phyloP scores from a whole-genome alignment of 1,140 invertebrate genomes.

The Formica selysi region DNA sequence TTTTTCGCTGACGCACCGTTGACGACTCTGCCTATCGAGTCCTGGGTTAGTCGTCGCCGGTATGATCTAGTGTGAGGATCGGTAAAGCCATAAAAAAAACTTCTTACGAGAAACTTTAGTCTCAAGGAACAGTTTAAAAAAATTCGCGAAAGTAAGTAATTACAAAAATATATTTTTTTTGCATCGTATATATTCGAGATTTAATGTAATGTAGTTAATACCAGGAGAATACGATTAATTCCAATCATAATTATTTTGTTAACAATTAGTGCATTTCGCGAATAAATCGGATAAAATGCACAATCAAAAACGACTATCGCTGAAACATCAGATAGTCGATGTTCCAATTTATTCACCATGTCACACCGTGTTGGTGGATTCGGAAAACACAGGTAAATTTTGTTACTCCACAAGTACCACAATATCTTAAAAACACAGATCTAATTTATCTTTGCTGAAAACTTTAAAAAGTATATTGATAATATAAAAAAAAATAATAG shows the following conservation, averaged over 20 bases:
- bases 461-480: not conserved
- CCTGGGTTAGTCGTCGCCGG: conserved; percentile 49
- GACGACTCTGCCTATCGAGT: not conserved
- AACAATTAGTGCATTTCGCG: conserved; percentile 22
- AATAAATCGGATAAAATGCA: conserved; percentile 7
- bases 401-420: not conserved
- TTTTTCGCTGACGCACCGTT: conserved; percentile 61
- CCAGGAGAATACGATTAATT: not conserved
- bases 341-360: conserved; percentile 33
- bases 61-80: conserved; percentile 43
- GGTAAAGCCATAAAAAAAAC: not conserved
- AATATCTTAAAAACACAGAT: not conserved
- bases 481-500: not conserved
- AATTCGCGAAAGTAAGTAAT: conserved; percentile 8
- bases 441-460: not conserved
- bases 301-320: not conserved
- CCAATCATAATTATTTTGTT: not conserved
- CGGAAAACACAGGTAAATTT: conserved; percentile 26
- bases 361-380: conserved; percentile 21
- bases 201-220: not conserved
- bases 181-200: not conserved
- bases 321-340: not conserved
- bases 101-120: not conserved
- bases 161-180: not conserved
- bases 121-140: not conserved